These are phyloP conservation scores for Nephrotoma appendiculata DNA, from an alignment of 2,888 invertebrate genomes.

Conservation along the genomic window DNA sequence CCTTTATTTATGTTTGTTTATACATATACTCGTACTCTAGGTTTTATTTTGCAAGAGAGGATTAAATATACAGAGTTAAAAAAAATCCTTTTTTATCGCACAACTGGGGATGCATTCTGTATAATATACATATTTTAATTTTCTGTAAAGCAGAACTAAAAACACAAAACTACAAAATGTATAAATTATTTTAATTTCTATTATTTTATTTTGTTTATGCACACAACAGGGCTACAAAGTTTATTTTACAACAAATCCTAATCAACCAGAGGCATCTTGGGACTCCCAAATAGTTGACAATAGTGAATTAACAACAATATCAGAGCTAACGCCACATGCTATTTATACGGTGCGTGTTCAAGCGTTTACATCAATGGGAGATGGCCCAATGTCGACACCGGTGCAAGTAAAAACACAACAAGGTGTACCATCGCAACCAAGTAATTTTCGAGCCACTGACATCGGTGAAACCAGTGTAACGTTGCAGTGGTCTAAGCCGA, in stretches of 20 bases:
- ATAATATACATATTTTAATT: background rate
- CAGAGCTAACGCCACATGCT: constrained; percentile 77
- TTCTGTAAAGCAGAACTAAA: background rate
- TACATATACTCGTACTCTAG: background rate
- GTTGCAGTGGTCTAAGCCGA: constrained; percentile 84
- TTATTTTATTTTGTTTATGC: constrained; percentile 14
- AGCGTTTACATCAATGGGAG: constrained; percentile 86
- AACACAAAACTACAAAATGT: background rate
- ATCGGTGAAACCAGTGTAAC: constrained; percentile 83
- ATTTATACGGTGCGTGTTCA: constrained; percentile 92
- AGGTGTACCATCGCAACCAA: constrained; percentile 96
- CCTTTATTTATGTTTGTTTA: constrained; percentile 9
- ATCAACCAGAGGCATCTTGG: constrained; percentile 79
- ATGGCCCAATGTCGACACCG: constrained; percentile 88
- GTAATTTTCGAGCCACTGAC: constrained; percentile 72
- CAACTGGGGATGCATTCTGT: background rate
- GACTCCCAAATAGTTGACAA: constrained; percentile 87
- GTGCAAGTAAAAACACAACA: constrained; percentile 97
- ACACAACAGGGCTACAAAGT: constrained; percentile 81
- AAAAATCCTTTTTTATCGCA: background rate
- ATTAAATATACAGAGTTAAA: background rate
- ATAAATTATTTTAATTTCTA: background rate
- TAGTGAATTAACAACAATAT: constrained; percentile 82
- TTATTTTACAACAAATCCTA: constrained; percentile 84
- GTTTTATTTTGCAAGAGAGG: background rate